A percentile compares a stretch with the other conserved stretches of the same genome.
These are phyloP conservation scores for Hypsibius dujardini DNA, from an alignment of 1,140 invertebrate genomes.

Conservation along the genomic window DNA sequence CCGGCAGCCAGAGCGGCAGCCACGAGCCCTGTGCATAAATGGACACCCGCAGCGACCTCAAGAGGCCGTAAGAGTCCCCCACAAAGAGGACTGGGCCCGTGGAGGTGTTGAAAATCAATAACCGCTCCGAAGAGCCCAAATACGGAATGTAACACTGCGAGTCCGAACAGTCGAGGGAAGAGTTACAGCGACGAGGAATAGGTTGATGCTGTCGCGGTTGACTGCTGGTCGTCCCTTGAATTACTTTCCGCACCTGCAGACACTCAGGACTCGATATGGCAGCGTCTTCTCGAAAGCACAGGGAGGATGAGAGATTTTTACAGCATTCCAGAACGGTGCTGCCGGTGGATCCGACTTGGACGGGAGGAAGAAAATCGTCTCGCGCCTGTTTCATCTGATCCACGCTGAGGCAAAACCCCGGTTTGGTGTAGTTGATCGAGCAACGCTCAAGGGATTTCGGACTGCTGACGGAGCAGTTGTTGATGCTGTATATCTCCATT, in stretches of 20 bases:
- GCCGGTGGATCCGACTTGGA: neutral
- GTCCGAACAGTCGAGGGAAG: neutral
- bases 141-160: slow-evolving; percentile 5
- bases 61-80: neutral
- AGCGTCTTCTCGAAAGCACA: neutral
- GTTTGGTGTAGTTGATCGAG: neutral
- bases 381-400: neutral
- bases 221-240: neutral
- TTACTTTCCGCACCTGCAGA: neutral
- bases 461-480: slow-evolving; percentile 24
- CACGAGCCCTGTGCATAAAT: neutral
- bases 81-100: slow-evolving; percentile 13
- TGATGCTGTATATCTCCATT: slow-evolving; percentile 12
- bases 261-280: neutral
- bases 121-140: neutral
- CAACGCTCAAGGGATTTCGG: neutral
- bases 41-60: neutral
- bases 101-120: slow-evolving; percentile 13
- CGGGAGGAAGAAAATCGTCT: neutral
- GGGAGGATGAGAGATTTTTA: neutral
- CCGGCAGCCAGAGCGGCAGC: slow-evolving; percentile 13
- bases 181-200: neutral
- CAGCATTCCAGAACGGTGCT: slow-evolving; percentile 5
- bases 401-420: neutral
- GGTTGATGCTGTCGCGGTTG: too few relatives aligned